These are phyloP conservation scores for Eupithecia pulchellata DNA, from an alignment of 2,888 invertebrate genomes.

Conservation along the genomic window DNA sequence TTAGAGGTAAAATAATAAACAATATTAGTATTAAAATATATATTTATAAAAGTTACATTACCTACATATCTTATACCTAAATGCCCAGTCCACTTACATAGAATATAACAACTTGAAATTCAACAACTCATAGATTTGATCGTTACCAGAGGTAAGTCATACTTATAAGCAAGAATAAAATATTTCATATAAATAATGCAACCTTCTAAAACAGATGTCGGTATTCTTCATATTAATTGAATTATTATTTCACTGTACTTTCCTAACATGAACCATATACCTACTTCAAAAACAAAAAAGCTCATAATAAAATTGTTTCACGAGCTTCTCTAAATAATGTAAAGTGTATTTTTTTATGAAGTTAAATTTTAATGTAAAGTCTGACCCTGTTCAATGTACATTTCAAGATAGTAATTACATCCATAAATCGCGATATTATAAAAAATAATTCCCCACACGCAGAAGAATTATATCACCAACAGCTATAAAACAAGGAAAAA, in stretches of 20 bases:
- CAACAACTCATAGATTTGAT: constrained; percentile 36
- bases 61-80: constrained; percentile 51
- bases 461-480: constrained; percentile 30
- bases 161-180: not conserved
- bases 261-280: not conserved
- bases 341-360: not conserved
- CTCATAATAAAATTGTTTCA: not conserved
- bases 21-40: constrained; percentile 46
- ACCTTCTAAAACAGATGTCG: not conserved
- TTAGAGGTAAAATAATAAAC: constrained; percentile 28
- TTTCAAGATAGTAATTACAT: not conserved
- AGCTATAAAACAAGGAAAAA: constrained; percentile 15
- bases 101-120: constrained; percentile 51
- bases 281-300: not conserved
- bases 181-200: not conserved
- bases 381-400: not conserved
- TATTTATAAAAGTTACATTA: constrained; percentile 57
- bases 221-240: not conserved
- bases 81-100: constrained; percentile 64
- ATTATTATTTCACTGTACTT: constrained; percentile 1
- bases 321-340: not conserved
- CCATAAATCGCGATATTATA: not conserved
- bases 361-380: not conserved
- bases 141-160: constrained; percentile 18
- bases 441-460: constrained; percentile 2